phyloP scores from a whole-genome alignment of 2,888 invertebrate species.

The Oligia latruncula region DNA sequence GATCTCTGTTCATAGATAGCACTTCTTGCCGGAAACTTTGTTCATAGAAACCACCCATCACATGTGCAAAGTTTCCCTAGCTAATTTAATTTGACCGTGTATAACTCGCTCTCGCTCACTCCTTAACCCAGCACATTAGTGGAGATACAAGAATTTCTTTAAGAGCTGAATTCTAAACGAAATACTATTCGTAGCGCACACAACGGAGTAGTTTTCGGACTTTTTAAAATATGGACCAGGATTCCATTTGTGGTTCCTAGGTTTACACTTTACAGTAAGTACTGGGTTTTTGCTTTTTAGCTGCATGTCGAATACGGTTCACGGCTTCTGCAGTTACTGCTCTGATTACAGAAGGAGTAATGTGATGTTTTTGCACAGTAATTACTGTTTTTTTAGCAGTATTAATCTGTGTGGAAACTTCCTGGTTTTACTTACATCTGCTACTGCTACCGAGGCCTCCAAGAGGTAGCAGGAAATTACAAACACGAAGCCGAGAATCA shows the following conservation, averaged over 20 bases:
- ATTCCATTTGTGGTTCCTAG: constrained; percentile 37
- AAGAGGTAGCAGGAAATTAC: neutral
- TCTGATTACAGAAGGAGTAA: neutral
- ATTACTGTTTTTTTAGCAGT: neutral
- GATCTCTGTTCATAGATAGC: too few species aligned
- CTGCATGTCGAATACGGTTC: neutral
- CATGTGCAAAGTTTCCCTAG: neutral
- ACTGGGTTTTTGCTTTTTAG: constrained; percentile 1
- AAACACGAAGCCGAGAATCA: too few species aligned
- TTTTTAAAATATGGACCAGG: constrained; percentile 48
- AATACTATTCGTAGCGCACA: constrained; percentile 58
- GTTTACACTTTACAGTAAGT: constrained; percentile 10
- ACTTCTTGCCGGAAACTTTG: too few species aligned
- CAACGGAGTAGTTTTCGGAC: constrained; percentile 38
- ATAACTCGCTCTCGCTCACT: constrained; percentile 20
- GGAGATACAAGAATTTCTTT: constrained; percentile 63
- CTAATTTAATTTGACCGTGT: too few species aligned
- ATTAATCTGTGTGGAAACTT: neutral
- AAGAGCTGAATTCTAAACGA: constrained; percentile 62
- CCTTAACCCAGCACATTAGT: constrained; percentile 57
- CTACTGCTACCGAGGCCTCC: neutral
- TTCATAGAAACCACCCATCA: neutral
- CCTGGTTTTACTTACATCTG: neutral
- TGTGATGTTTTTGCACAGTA: neutral
- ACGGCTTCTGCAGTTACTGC: neutral